phyloP scores from a whole-genome alignment of 2,113 vertebrate genomes.

The Paedocypris sp. region DNA sequence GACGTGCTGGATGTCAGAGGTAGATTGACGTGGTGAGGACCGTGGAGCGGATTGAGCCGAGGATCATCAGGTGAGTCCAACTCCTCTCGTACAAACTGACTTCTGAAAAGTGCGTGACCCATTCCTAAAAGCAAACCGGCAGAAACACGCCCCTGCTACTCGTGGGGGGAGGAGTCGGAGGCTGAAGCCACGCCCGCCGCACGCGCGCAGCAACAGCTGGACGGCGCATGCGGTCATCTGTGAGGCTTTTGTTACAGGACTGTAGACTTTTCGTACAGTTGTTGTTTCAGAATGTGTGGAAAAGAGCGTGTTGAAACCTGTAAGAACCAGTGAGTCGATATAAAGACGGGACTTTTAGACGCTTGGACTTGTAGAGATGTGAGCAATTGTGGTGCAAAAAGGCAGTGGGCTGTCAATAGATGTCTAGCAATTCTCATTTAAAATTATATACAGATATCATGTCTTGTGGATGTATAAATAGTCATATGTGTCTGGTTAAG shows the following conservation, averaged over 20 bases:
- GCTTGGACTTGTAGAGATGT: too few species aligned
- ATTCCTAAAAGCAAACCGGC: slow-evolving; percentile 56
- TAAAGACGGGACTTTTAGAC: too few species aligned
- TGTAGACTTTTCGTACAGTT: slow-evolving; percentile 23
- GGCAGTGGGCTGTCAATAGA: too few species aligned
- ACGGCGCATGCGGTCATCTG: slow-evolving; percentile 34
- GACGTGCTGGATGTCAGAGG: slow-evolving; percentile 48
- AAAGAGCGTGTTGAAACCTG: background rate
- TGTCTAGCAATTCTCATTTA: too few species aligned
- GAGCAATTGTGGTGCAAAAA: too few species aligned
- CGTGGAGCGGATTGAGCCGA: slow-evolving; percentile 54
- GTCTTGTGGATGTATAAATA: too few species aligned
- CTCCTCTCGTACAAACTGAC: slow-evolving; percentile 56
- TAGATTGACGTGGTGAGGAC: slow-evolving; percentile 47
- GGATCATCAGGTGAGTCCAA: slow-evolving; percentile 56
- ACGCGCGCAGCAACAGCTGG: slow-evolving; percentile 53
- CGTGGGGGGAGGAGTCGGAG: slow-evolving; percentile 3
- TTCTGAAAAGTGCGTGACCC: slow-evolving; percentile 52
- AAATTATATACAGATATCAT: too few species aligned
- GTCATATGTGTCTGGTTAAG: too few species aligned
- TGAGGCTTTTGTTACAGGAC: slow-evolving; percentile 6
- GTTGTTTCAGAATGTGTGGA: slow-evolving; percentile 23
- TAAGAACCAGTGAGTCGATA: background rate
- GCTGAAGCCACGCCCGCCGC: slow-evolving; percentile 45
- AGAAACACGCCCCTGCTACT: slow-evolving; percentile 49